Conservation (phyloP, 2,797 vertebrate genomes). For the Halcyon chelicuti region DNA sequence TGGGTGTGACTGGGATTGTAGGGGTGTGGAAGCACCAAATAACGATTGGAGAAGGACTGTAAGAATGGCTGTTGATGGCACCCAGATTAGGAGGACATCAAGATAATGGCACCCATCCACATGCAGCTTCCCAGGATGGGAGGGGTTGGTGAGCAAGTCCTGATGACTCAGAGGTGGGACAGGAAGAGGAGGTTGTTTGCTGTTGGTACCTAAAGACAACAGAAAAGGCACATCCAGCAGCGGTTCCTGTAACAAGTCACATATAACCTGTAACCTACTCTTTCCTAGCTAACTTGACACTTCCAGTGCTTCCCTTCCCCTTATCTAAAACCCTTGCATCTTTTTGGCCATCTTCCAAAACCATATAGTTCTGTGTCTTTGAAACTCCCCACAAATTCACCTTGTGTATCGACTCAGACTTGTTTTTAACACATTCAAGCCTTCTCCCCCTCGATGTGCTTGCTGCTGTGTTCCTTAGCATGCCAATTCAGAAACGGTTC, state of each 20-base stretch:
- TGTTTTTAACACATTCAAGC: background rate
- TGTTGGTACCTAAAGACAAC: background rate
- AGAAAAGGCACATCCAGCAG: background rate
- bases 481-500: background rate
- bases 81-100: background rate
- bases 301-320: background rate
- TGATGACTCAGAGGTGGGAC: background rate
- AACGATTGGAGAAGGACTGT: rapidly evolving
- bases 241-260: background rate
- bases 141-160: background rate
- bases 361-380: background rate
- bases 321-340: background rate
- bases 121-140: background rate
- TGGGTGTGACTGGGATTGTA: background rate
- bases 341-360: background rate
- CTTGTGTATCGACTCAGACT: background rate
- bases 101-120: background rate
- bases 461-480: background rate
- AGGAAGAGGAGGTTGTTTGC: background rate
- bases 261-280: background rate
- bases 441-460: background rate
- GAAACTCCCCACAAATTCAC: background rate
- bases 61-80: background rate
- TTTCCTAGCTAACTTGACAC: background rate
- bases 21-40: background rate